A percentile compares a stretch with the other conserved stretches of the same genome.
Conservation (phyloP, 2,797 vertebrate species). For the Spheniscus humboldti region DNA sequence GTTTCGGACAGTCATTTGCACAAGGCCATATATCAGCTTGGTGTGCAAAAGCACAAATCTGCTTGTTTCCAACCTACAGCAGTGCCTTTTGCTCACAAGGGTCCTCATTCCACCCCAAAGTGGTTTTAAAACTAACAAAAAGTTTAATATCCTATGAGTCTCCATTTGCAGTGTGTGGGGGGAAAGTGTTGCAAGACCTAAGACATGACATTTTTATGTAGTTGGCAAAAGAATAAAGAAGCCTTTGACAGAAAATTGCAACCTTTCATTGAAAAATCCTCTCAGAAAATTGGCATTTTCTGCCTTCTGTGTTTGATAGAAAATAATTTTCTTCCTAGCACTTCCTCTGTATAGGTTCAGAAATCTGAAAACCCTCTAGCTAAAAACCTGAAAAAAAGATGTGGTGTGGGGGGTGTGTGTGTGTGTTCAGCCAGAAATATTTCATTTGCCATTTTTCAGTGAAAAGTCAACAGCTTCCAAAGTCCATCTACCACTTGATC, state of each 20-base stretch:
- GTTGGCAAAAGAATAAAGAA: slow-evolving; percentile 15
- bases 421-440: not conserved
- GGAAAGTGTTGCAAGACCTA: not conserved
- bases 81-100: not conserved
- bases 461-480: not conserved
- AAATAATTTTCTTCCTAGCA: not conserved
- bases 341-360: not conserved
- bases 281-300: slow-evolving; percentile 15
- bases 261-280: slow-evolving; percentile 20
- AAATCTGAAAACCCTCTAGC: not conserved
- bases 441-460: not conserved
- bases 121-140: not conserved
- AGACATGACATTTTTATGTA: not conserved
- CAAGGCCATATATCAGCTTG: not conserved
- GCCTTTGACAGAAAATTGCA: slow-evolving; percentile 33
- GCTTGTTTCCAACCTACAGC: not conserved
- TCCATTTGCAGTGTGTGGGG: not conserved
- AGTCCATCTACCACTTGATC: not conserved
- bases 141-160: not conserved
- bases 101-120: not conserved
- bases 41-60: not conserved
- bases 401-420: accelerated
- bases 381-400: not conserved
- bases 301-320: slow-evolving; percentile 10
- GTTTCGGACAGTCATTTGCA: not conserved